phyloP scores from a whole-genome alignment of 2,113 vertebrate species.

The Phrynosoma platyrhinos region DNA sequence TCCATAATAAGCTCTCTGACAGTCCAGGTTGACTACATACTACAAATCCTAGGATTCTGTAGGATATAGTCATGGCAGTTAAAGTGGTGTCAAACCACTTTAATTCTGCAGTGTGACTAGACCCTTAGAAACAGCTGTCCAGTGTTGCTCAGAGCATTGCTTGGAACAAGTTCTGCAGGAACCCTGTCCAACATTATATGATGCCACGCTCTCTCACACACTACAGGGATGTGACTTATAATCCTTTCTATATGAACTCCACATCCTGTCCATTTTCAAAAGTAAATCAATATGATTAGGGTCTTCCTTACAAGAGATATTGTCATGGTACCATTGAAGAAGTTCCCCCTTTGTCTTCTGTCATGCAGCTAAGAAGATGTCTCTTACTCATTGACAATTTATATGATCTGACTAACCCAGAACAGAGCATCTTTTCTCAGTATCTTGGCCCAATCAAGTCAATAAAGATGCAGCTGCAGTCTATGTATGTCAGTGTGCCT shows the following conservation, averaged over 20 bases:
- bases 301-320: not conserved
- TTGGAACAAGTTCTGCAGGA: not conserved
- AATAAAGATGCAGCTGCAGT: conserved; percentile 22
- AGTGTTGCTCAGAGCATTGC: not conserved
- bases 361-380: conserved; percentile 5
- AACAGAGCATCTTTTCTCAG: conserved; percentile 16
- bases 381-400: conserved; percentile 18
- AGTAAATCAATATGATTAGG: not conserved
- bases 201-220: not conserved
- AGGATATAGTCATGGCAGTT: no score
- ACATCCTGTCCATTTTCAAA: not conserved
- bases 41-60: no score
- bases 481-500: conserved; percentile 11
- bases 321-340: not conserved
- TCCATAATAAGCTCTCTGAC: no score
- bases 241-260: not conserved
- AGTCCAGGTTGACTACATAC: no score
- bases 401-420: conserved; percentile 11
- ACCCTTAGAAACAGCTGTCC: not conserved
- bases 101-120: no score
- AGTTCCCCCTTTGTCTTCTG: not conserved
- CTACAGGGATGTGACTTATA: not conserved
- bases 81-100: no score
- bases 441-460: conserved; percentile 43
- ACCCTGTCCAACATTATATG: not conserved